phyloP scores from a whole-genome alignment of 2,888 invertebrate species.

The Athalia circularis region DNA sequence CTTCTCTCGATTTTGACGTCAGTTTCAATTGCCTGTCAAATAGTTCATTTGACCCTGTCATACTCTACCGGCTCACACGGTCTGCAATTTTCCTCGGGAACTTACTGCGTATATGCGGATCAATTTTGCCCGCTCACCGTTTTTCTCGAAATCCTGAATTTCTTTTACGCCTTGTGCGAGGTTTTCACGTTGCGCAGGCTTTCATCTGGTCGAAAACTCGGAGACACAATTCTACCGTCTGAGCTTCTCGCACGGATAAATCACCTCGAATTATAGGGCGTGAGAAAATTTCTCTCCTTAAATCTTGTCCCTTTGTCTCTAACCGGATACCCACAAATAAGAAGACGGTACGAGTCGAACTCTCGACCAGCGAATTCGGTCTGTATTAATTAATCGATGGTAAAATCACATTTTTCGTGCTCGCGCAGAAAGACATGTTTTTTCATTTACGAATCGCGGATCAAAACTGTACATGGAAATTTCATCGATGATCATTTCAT shows the following conservation, averaged over 20 bases:
- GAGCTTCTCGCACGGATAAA: too few species aligned
- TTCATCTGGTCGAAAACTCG: not conserved
- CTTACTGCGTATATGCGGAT: not conserved
- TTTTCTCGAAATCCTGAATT: not conserved
- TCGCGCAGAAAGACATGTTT: too few species aligned
- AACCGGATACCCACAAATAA: too few species aligned
- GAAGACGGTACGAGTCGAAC: too few species aligned
- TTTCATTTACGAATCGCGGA: not conserved
- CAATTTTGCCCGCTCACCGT: too few species aligned
- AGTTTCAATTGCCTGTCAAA: constrained; percentile 28
- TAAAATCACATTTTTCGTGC: not conserved
- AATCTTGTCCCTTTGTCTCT: too few species aligned
- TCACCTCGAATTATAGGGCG: too few species aligned
- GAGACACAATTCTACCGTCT: too few species aligned
- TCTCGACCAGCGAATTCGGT: not conserved
- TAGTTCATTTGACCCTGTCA: not conserved
- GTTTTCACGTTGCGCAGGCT: not conserved
- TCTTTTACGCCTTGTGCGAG: not conserved
- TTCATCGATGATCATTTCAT: too few species aligned
- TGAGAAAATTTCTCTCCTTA: too few species aligned
- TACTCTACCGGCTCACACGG: not conserved
- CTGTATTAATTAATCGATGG: not conserved
- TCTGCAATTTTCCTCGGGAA: not conserved
- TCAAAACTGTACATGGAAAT: too few species aligned
- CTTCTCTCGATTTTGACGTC: constrained; percentile 8